Conservation (phyloP, 2,888 invertebrate genomes). For the Prosapia bicincta region DNA sequence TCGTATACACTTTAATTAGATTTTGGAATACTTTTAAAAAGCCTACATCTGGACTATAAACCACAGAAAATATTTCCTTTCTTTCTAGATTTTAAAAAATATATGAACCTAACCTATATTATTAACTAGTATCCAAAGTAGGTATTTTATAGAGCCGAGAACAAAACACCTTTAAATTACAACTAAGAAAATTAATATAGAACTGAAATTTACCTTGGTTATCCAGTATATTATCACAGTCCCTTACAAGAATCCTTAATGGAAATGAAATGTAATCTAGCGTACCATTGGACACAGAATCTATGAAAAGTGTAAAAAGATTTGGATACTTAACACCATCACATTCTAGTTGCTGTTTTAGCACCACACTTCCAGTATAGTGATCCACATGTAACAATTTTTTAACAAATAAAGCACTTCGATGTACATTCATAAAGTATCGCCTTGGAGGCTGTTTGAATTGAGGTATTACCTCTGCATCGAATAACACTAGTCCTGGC, state of each 20-base stretch:
- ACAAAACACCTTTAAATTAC: no score
- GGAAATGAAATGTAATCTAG: constrained; percentile 45
- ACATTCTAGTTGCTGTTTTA: constrained; percentile 69
- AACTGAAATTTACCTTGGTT: constrained; percentile 17
- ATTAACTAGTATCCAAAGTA: no score
- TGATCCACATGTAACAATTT: constrained; percentile 72
- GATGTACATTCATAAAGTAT: constrained; percentile 75
- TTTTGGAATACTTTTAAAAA: no score
- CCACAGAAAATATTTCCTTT: no score
- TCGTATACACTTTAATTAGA: no score
- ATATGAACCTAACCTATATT: no score
- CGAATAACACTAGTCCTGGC: constrained; percentile 37
- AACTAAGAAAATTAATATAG: no score
- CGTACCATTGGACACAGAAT: constrained; percentile 68
- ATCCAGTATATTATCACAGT: not conserved
- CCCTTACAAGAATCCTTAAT: constrained; percentile 37
- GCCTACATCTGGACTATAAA: no score
- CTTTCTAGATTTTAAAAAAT: no score
- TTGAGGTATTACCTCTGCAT: constrained; percentile 33
- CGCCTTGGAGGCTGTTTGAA: constrained; percentile 46
- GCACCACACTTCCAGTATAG: constrained; percentile 68
- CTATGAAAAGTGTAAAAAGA: constrained; percentile 81
- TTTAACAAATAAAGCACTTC: constrained; percentile 79
- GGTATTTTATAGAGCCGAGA: no score
- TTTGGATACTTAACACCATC: constrained; percentile 80